phyloP scores from a whole-genome alignment of 2,888 invertebrate species.

The Pyralis farinalis region DNA sequence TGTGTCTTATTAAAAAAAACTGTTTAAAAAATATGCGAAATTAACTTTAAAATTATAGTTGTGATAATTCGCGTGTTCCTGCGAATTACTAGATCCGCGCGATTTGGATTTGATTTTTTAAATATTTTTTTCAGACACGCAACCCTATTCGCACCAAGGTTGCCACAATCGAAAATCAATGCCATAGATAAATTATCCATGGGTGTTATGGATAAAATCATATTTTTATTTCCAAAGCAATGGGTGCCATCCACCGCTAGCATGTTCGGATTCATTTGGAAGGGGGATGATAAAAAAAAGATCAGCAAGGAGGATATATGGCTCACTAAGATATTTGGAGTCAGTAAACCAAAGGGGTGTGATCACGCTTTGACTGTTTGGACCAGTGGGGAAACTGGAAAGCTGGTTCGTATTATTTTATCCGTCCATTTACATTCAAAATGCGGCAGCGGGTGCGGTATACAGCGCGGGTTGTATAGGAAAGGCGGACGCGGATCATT shows the following conservation, averaged over 20 bases:
- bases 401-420: conserved; percentile 25
- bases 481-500: no score
- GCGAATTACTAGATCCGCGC: no score
- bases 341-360: conserved; percentile 31
- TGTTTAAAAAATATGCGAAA: no score
- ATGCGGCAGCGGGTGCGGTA: no score
- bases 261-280: conserved; percentile 44
- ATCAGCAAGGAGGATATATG: conserved; percentile 29
- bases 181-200: conserved; percentile 82
- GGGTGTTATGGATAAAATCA: conserved; percentile 86
- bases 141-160: conserved; percentile 77
- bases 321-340: conserved; percentile 31
- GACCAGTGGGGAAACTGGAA: conserved; percentile 40
- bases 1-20: no score
- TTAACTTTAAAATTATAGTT: no score
- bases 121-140: conserved; percentile 42
- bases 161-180: conserved; percentile 75
- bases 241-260: conserved; percentile 81
- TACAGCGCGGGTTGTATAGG: no score
- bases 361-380: conserved; percentile 35
- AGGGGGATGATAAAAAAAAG: conserved; percentile 24
- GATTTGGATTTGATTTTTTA: no score
- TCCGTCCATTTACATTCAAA: no score
- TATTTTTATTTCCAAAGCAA: conserved; percentile 80
- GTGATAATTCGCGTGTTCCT: no score